Evolutionary conservation across 2,888 invertebrate species (phyloP).

Genomic region (Plagodis pulveraria): DNA sequence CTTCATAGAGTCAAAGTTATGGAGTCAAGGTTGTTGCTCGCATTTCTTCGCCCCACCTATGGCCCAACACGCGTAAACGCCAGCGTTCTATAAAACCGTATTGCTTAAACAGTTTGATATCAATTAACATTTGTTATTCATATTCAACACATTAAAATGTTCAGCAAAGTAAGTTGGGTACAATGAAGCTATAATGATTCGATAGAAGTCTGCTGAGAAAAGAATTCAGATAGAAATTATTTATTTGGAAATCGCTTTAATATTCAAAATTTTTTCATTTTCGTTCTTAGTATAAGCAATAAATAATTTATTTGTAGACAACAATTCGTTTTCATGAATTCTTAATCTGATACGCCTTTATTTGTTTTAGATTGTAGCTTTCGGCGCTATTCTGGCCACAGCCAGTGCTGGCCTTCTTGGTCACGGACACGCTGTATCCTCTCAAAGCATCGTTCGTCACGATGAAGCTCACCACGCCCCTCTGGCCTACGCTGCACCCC

Average conservation of each 20-base stretch:
- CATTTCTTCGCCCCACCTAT: constrained; percentile 46
- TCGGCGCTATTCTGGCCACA: constrained; percentile 69
- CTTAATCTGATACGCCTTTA: too few species aligned
- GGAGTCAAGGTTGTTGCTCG: constrained; percentile 44
- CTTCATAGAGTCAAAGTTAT: constrained; percentile 44
- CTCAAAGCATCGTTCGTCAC: constrained; percentile 57
- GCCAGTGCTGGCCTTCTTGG: constrained; percentile 73
- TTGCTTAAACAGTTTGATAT: constrained; percentile 51
- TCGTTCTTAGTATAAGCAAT: too few species aligned
- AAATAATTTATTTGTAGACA: too few species aligned
- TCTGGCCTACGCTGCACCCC: background rate
- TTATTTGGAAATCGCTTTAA: too few species aligned
- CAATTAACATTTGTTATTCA: constrained; percentile 53
- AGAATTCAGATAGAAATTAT: too few species aligned
- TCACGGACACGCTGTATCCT: constrained; percentile 41
- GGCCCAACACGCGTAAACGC: constrained; percentile 34
- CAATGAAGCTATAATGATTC: too few species aligned
- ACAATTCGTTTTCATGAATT: too few species aligned
- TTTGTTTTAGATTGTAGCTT: constrained; percentile 65
- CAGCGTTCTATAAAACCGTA: constrained; percentile 46
- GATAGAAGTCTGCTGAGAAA: too few species aligned
- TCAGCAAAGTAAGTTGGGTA: constrained; percentile 61
- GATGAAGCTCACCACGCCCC: constrained; percentile 35
- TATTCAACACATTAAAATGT: constrained; percentile 59
- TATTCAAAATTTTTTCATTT: too few species aligned